Evolutionary conservation across 2,888 invertebrate genomes (phyloP).

Genomic region (Orthonychiurus folsomi): DNA sequence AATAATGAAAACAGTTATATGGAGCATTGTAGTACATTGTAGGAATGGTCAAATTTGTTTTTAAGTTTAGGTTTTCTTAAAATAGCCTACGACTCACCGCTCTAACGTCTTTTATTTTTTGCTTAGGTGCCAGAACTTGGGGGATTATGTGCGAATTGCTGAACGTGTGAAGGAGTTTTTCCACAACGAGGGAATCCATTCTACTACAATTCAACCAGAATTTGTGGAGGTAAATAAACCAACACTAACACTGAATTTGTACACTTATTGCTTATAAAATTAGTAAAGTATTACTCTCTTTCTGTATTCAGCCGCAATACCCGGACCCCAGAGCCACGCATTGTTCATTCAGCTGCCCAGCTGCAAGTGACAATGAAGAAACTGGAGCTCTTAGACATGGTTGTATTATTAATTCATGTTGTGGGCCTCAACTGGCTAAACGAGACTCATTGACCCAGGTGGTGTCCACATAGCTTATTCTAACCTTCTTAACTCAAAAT

Average conservation of each 20-base stretch:
- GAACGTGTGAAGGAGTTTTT: conserved; percentile 94
- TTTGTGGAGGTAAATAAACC: conserved; percentile 64
- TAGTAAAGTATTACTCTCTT: no score
- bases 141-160: conserved; percentile 94
- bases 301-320: conserved; percentile 23
- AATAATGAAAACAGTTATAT: no score
- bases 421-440: conserved; percentile 5
- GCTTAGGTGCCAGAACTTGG: conserved; percentile 73
- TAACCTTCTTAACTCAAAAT: no score
- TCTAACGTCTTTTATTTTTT: background rate
- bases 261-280: no score
- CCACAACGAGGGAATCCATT: conserved; percentile 96
- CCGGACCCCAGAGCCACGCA: background rate
- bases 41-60: conserved; percentile 3
- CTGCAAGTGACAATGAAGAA: background rate
- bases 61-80: background rate
- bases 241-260: conserved; percentile 4
- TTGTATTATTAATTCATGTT: conserved; percentile 11
- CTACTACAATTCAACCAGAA: conserved; percentile 97
- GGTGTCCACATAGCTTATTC: no score
- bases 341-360: conserved; percentile 4
- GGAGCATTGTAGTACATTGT: conserved; percentile 1
- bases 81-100: background rate
- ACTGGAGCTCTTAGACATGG: no score
- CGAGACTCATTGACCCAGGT: background rate